phyloP scores from a whole-genome alignment of 53 echinoderm and acorn worm species.

The Astropecten irregularis region DNA sequence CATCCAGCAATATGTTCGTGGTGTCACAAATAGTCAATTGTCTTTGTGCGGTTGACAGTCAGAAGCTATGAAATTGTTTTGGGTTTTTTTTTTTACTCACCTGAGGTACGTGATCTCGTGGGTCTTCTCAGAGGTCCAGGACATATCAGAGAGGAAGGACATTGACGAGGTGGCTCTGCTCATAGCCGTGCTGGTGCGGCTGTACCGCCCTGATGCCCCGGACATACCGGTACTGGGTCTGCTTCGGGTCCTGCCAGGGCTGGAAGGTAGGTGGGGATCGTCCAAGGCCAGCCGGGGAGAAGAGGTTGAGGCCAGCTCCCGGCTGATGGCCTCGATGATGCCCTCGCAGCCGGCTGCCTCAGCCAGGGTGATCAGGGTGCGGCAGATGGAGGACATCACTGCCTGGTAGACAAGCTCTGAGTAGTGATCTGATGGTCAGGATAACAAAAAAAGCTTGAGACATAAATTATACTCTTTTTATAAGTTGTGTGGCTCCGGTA shows the following conservation, averaged over 20 bases:
- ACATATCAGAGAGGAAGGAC: constrained; percentile 90
- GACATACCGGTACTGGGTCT: constrained; percentile 55
- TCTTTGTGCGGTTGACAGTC: no score
- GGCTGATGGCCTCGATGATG: constrained; percentile 82
- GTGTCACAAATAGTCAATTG: no score
- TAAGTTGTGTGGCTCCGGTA: not conserved
- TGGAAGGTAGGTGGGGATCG: not conserved
- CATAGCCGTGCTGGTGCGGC: constrained; percentile 44
- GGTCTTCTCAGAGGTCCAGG: constrained; percentile 85
- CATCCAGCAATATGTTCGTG: no score
- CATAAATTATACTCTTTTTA: no score
- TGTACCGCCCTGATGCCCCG: constrained; percentile 33
- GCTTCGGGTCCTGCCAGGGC: constrained; percentile 30
- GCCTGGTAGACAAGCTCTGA: constrained; percentile 90
- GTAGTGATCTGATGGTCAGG: constrained; percentile 70
- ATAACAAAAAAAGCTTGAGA: not conserved
- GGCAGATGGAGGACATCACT: constrained; percentile 85
- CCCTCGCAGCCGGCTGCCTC: constrained; percentile 93
- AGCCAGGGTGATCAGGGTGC: constrained; percentile 89
- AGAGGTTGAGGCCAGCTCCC: constrained; percentile 47
- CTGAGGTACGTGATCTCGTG: constrained; percentile 85
- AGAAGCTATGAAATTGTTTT: no score
- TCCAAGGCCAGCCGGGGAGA: not conserved
- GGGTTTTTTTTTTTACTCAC: no score
- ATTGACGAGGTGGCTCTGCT: constrained; percentile 79